Evolutionary conservation across 2,797 vertebrate species (phyloP), one percentile per base, ranked within the genome.

Genomic region (Scolopax rusticola): DNA sequence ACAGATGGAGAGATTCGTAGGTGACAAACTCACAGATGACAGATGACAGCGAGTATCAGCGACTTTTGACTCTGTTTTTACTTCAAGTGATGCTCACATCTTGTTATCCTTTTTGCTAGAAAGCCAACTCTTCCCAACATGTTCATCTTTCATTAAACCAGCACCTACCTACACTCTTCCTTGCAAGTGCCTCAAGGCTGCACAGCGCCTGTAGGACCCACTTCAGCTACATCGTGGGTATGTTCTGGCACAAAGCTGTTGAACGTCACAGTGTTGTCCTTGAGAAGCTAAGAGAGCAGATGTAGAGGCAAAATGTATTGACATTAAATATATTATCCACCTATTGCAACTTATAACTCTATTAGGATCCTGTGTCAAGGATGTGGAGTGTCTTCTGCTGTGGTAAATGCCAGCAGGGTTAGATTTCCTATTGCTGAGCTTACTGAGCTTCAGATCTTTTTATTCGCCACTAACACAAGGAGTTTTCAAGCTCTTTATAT

Each of bases 221-320:
- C 10, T n/a, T 59, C 59, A 68, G 74, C 59, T 73, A 10, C 32
- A 41, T 1, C 0, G 0, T 20, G 75, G 65, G 43, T 28, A 12
- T 11, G 30, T 21, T 41, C 71, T 51, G 75, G n/a, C 60, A 68
- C 48, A 61, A 87, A 64, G 64, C 32, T 70, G 56, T 32, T 57
- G 53, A 38, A 65, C 2, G 14, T 51, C 54, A 33, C 51, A 54
- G 30, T 16, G 75, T 8, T 51, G 51, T 54, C 74, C 69, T 71
- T 36, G n/a, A 87, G 81, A 73, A 94, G 51, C 36, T 54, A 45
- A 60, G 24, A 18, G 0, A 0, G 32, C 1, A 2, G n/a, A 28
- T 11, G 11, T 33, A 21, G 19, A 47, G 12, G 75, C 5, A 91
- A 71, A 76, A 84, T 15, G 38, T 30, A 57, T 2, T 48, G 47